Percentiles rank a stretch among this genome's conserved stretches.
phyloP scores from a whole-genome alignment of 1,140 invertebrate species.

The Bombus superbus region DNA sequence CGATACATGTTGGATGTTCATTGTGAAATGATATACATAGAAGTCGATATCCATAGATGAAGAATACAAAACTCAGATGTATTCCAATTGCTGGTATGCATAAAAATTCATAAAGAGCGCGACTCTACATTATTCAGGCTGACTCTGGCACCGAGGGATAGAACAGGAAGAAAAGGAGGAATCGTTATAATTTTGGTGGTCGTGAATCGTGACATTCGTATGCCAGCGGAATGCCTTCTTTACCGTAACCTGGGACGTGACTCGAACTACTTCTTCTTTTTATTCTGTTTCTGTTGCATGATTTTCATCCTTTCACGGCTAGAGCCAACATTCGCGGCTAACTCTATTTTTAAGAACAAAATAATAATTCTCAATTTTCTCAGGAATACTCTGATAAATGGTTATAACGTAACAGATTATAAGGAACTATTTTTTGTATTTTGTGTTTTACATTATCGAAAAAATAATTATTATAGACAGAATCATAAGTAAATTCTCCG shows the following conservation, averaged over 20 bases:
- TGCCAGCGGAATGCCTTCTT: slow-evolving; percentile 57
- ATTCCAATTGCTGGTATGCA: slow-evolving; percentile 74
- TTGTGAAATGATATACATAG: background rate
- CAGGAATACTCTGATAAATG: background rate
- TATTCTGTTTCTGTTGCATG: background rate
- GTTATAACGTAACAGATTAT: too few species aligned
- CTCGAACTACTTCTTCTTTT: slow-evolving; percentile 34
- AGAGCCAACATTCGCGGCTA: background rate
- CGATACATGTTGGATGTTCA: background rate
- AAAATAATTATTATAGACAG: too few species aligned
- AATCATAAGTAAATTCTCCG: too few species aligned
- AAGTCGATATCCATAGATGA: too few species aligned
- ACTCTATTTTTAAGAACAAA: background rate
- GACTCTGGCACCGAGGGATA: slow-evolving; percentile 61
- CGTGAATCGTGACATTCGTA: slow-evolving; percentile 63
- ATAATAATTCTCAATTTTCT: slow-evolving; percentile 9
- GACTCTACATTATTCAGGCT: slow-evolving; percentile 77
- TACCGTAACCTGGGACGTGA: slow-evolving; percentile 33
- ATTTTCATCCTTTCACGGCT: background rate
- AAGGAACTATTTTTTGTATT: too few species aligned
- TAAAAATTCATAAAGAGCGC: slow-evolving; percentile 79
- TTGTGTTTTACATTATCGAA: too few species aligned
- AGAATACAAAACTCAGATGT: slow-evolving; percentile 56
- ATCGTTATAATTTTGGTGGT: slow-evolving; percentile 77
- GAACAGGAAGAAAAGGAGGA: slow-evolving; percentile 60